These are phyloP conservation scores for Cladopsammia gracilis DNA, from an alignment of 64 coral and sea anemone species.

Conservation along the genomic window DNA sequence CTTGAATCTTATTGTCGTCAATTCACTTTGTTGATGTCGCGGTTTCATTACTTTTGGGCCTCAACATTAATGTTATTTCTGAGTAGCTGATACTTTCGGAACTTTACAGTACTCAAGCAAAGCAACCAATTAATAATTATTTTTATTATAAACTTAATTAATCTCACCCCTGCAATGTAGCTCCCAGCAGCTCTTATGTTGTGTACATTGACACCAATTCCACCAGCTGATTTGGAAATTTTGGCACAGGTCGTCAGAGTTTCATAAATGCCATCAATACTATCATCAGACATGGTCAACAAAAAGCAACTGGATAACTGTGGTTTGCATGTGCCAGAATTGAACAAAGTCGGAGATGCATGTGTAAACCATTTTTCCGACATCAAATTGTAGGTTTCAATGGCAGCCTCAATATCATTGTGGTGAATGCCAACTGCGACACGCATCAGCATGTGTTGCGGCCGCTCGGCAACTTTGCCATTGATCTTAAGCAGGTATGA, in stretches of 20 bases:
- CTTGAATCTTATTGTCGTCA: no score
- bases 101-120: no score
- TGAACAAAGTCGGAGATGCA: slow-evolving; percentile 96
- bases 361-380: slow-evolving; percentile 96
- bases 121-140: no score
- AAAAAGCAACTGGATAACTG: slow-evolving; percentile 95
- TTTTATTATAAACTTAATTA: no score
- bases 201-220: slow-evolving; percentile 95
- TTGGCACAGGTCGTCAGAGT: slow-evolving; percentile 90
- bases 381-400: slow-evolving; percentile 93
- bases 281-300: slow-evolving; percentile 88
- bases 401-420: slow-evolving; percentile 86
- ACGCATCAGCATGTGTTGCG: slow-evolving; percentile 96
- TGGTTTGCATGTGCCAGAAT: slow-evolving; percentile 87
- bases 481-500: slow-evolving; percentile 91
- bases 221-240: slow-evolving; percentile 95
- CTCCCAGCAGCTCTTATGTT: slow-evolving; percentile 87
- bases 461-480: slow-evolving; percentile 92
- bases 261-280: slow-evolving; percentile 98
- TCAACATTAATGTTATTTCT: no score
- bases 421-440: slow-evolving; percentile 92
- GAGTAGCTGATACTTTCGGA: no score
- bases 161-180: slow-evolving; percentile 93
- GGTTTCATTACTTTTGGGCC: no score
- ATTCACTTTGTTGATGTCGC: no score